Base-by-base conservation (phyloP, 53 echinoderm and acorn worm species). In the Apostichopus leukothele region DNA sequence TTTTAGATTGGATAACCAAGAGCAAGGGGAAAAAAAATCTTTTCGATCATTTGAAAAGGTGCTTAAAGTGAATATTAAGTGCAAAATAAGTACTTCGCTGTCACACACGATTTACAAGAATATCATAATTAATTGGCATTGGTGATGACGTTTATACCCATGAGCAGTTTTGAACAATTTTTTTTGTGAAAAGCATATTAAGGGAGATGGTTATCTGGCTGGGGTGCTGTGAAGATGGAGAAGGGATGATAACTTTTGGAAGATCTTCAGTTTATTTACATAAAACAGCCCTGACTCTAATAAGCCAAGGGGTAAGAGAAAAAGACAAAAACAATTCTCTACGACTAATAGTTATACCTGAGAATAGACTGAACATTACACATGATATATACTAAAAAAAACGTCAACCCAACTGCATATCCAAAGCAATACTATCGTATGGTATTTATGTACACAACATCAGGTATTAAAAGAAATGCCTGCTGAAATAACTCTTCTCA, bases 221-320 rank as follows among this genome's bases (percentile, higher is more conserved):
- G 57, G 57, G 57, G 57, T 57, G 57, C 57, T 57, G 57, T 57
- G 10, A 10, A 57, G 57, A 57, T 7, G 57, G 57, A 57, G 57
- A 57, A 57, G 57, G 8, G 10, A 0, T 57, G 10, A 57, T 39
- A 39, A 39, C 39, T 10, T 57, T n/a, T 71, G 71, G 71, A 71
- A 71, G 71, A 71, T 71, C 71, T 71, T 71, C 71, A 16, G 71
- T 19, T 19, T 71, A 71, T 71, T 71, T 71, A 71, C 71, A 71
- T 71, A 71, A 71, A 71, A 19, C 71, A 19, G 20, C 71, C 71
- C 71, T 9, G 71, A 18, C 71, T n/a, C 71, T 39, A 39, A 39
- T 39, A 39, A 39, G 39, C 71, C 71, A 6, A 71, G 14, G 18
- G 14, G 20, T 6, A 18, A 18, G n/a, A 18, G 71, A 6, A 71